Conservation (phyloP, 37 sponge, comb jelly and placozoan genomes). For the Petrosia ficiformis region DNA sequence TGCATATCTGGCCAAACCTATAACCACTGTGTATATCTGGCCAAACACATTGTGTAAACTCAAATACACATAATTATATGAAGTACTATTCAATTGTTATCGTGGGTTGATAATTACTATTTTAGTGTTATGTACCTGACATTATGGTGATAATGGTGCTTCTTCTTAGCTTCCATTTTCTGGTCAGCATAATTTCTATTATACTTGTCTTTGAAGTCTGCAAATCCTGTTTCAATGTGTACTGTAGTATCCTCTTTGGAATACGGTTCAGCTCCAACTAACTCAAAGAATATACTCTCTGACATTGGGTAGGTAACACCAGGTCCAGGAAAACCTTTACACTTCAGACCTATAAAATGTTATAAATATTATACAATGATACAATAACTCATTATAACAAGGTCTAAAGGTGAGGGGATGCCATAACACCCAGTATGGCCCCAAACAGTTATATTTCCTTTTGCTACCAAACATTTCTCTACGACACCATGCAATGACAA, state of each 20-base stretch:
- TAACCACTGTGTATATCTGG: no score
- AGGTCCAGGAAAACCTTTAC: constrained; percentile 83
- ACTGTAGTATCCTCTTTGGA: constrained; percentile 31
- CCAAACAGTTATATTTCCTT: no score
- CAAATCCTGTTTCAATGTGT: constrained; percentile 55
- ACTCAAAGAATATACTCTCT: constrained; percentile 61
- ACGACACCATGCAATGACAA: no score
- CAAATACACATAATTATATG: no score
- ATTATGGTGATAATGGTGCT: constrained; percentile 73
- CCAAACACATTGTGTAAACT: no score
- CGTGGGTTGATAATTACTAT: no score
- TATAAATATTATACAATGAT: neutral
- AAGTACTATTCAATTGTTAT: no score
- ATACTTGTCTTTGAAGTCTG: constrained; percentile 64
- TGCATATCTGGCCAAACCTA: no score
- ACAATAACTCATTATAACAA: neutral
- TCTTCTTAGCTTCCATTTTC: constrained; percentile 44
- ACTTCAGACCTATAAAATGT: neutral
- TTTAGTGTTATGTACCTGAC: constrained; percentile 37
- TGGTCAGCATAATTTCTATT: constrained; percentile 38
- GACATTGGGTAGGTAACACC: constrained; percentile 51
- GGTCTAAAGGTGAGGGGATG: no score
- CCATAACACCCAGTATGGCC: no score
- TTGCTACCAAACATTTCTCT: no score
- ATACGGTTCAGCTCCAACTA: constrained; percentile 35